phyloP scores from a whole-genome alignment of 2,113 vertebrate species.

The Orycteropus afer region DNA sequence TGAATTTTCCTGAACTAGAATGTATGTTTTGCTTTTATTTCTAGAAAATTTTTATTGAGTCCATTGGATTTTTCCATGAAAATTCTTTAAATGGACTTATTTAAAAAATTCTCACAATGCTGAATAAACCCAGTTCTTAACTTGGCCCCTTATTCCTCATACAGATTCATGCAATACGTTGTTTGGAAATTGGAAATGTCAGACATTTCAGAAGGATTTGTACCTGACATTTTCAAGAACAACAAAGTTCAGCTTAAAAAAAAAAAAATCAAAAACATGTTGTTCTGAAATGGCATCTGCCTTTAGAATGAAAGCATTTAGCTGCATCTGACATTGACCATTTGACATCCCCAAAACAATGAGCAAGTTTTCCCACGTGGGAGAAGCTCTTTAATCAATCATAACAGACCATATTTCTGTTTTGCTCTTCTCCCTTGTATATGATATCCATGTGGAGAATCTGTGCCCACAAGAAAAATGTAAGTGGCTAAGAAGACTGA shows the following conservation, averaged over 20 bases:
- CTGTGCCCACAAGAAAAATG: not conserved
- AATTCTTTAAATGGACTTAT: constrained; percentile 33
- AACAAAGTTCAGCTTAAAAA: constrained; percentile 57
- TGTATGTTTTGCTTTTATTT: not conserved
- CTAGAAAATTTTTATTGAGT: constrained; percentile 11
- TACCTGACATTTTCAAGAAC: constrained; percentile 70
- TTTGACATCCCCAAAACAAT: not conserved
- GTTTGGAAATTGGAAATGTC: constrained; percentile 70
- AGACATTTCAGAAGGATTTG: constrained; percentile 67
- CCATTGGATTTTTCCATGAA: not conserved
- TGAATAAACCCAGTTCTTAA: constrained; percentile 47
- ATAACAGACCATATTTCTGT: not conserved
- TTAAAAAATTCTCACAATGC: constrained; percentile 14
- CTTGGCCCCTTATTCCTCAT: constrained; percentile 41
- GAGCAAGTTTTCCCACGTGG: not conserved
- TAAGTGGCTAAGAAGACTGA: not conserved
- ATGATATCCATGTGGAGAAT: not conserved
- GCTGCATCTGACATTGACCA: not conserved
- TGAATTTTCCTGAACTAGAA: not conserved
- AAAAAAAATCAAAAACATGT: not conserved
- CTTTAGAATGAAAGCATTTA: constrained; percentile 3
- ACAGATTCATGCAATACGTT: constrained; percentile 55
- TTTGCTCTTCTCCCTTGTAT: not conserved
- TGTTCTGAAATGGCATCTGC: constrained; percentile 17
- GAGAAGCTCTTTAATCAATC: not conserved